Evolutionary conservation across 2,888 invertebrate species (phyloP).

Genomic region (Pemphredon lugubris): DNA sequence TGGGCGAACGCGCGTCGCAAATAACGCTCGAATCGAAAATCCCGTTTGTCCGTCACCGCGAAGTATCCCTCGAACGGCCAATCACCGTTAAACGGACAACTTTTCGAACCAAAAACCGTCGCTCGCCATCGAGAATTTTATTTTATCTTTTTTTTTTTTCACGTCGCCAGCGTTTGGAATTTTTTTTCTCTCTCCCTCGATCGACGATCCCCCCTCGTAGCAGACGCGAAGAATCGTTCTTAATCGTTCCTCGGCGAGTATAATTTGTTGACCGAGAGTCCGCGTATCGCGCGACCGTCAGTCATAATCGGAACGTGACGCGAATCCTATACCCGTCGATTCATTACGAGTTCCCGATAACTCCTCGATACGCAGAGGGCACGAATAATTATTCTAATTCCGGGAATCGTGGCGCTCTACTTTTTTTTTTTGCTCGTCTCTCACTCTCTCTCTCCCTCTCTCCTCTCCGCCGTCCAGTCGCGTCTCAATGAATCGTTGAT

Average conservation of each 20-base stretch:
- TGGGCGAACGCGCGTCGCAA: no score
- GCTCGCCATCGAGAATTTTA: no score
- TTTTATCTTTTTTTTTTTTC: neutral
- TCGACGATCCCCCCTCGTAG: neutral
- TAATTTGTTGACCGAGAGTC: constrained; percentile 33
- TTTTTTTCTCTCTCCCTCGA: no score
- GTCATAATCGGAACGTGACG: constrained; percentile 26
- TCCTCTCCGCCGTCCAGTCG: neutral
- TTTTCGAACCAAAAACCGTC: no score
- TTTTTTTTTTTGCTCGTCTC: constrained; percentile 1
- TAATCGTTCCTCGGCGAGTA: neutral
- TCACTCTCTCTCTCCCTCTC: neutral
- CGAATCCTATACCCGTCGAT: constrained; percentile 19
- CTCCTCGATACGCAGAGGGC: constrained; percentile 27
- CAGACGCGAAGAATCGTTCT: neutral
- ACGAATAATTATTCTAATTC: constrained; percentile 47
- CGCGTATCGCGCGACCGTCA: constrained; percentile 21
- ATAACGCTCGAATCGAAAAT: no score
- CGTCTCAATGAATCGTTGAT: constrained; percentile 19
- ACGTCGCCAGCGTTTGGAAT: neutral
- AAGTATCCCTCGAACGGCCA: no score
- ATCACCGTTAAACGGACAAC: no score
- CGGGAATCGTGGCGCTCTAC: constrained; percentile 28
- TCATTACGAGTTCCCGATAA: constrained; percentile 38
- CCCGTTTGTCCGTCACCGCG: no score